phyloP scores from a whole-genome alignment of 1,140 invertebrate species.

The Papilio helenus region DNA sequence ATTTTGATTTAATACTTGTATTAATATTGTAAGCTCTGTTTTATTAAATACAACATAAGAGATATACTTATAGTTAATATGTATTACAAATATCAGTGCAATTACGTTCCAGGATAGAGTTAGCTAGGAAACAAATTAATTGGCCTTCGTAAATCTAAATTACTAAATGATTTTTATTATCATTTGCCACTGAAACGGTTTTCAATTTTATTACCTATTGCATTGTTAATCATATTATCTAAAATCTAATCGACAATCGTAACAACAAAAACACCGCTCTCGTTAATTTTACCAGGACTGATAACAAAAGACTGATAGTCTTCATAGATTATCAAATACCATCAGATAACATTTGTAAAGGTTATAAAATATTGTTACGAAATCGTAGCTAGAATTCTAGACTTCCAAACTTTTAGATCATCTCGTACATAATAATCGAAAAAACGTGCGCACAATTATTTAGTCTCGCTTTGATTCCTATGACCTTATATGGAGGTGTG shows the following conservation, averaged over 20 bases:
- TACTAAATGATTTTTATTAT: background rate
- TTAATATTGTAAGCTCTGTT: too few relatives aligned
- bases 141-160: background rate
- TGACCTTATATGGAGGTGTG: too few relatives aligned
- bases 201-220: background rate
- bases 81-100: too few relatives aligned
- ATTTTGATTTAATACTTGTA: too few relatives aligned
- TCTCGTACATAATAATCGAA: too few relatives aligned
- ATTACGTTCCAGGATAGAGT: too few relatives aligned
- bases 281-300: background rate
- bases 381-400: too few relatives aligned
- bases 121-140: background rate
- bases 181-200: constrained; percentile 1
- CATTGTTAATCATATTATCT: background rate
- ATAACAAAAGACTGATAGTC: background rate
- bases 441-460: too few relatives aligned
- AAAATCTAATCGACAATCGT: background rate
- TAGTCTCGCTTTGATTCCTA: too few relatives aligned
- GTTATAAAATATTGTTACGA: background rate
- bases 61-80: too few relatives aligned
- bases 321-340: background rate
- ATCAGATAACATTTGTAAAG: background rate
- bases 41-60: too few relatives aligned
- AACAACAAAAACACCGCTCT: background rate
- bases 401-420: too few relatives aligned